These are phyloP conservation scores for Campoplex nolae DNA, from an alignment of 2,888 invertebrate genomes.

Conservation along the genomic window DNA sequence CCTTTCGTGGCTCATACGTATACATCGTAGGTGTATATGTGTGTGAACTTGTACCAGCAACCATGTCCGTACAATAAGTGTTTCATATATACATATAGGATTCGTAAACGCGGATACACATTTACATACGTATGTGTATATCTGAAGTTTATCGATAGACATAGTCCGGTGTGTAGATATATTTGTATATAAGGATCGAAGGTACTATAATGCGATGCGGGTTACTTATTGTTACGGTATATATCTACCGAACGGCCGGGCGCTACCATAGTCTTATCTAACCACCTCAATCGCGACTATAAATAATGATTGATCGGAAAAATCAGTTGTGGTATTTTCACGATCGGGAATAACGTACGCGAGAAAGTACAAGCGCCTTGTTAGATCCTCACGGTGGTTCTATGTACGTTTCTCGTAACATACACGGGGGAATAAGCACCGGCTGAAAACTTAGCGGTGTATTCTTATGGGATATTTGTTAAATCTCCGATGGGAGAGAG, in stretches of 20 bases:
- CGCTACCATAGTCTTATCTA: slow-evolving; percentile 75
- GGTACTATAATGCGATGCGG: slow-evolving; percentile 64
- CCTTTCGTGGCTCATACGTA: slow-evolving; percentile 74
- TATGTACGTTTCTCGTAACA: slow-evolving; percentile 33
- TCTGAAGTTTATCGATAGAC: neutral
- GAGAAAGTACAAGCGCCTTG: slow-evolving; percentile 41
- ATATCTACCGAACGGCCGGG: slow-evolving; percentile 67
- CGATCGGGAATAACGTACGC: slow-evolving; percentile 46
- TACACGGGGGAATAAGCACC: slow-evolving; percentile 41
- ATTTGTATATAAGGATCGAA: neutral
- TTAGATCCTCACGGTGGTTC: slow-evolving; percentile 39
- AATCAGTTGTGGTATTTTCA: slow-evolving; percentile 68
- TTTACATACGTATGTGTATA: neutral
- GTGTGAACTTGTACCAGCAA: slow-evolving; percentile 10
- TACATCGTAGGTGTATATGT: slow-evolving; percentile 21
- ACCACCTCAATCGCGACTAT: slow-evolving; percentile 72
- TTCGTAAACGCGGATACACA: neutral
- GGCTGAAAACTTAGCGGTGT: slow-evolving; percentile 18
- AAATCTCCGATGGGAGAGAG: slow-evolving; percentile 14
- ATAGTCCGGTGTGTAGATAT: neutral
- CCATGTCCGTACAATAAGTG: slow-evolving; percentile 1
- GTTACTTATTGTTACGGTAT: slow-evolving; percentile 76
- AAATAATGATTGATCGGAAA: slow-evolving; percentile 77
- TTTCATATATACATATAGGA: slow-evolving; percentile 2
- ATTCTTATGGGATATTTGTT: slow-evolving; percentile 37